These are phyloP conservation scores for Drosophila picticornis DNA, from an alignment of 2,888 invertebrate species.

Conservation along the genomic window DNA sequence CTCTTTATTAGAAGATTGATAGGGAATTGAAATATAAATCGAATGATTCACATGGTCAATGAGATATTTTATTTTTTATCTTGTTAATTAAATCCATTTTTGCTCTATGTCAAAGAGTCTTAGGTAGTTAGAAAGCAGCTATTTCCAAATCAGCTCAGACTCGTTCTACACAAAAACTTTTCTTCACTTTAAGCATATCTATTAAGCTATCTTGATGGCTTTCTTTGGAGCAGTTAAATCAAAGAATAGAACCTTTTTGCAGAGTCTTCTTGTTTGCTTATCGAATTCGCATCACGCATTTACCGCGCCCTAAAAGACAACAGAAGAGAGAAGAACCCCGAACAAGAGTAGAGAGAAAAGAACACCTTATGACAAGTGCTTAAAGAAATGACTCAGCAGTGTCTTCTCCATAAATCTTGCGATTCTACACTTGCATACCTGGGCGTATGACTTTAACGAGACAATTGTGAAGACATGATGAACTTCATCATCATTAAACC, in stretches of 20 bases:
- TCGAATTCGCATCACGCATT: conserved; percentile 31
- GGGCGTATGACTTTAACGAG: conserved; percentile 49
- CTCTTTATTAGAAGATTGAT: neutral
- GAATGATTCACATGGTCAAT: neutral
- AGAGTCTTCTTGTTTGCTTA: conserved; percentile 15
- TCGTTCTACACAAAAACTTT: neutral
- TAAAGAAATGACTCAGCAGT: conserved; percentile 43
- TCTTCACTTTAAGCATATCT: neutral
- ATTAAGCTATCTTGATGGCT: neutral
- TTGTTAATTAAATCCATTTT: neutral
- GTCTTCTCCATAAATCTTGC: conserved; percentile 2
- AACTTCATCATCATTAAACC: conserved; percentile 39
- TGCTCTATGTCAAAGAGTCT: neutral
- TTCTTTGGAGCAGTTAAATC: conserved; percentile 15
- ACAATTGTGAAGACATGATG: conserved; percentile 20
- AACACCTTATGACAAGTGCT: conserved; percentile 25
- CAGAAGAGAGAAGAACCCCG: neutral
- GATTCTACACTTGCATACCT: conserved; percentile 38
- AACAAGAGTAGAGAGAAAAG: neutral
- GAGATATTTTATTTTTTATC: neutral
- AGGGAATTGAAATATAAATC: neutral
- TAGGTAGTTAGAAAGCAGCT: neutral
- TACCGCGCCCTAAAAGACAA: conserved; percentile 32
- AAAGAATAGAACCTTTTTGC: neutral
- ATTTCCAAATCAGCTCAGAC: neutral